Percentiles rank a stretch among this genome's conserved stretches.
Evolutionary conservation across 2,113 vertebrate genomes (phyloP).

Genomic region (Dipodomys merriami): DNA sequence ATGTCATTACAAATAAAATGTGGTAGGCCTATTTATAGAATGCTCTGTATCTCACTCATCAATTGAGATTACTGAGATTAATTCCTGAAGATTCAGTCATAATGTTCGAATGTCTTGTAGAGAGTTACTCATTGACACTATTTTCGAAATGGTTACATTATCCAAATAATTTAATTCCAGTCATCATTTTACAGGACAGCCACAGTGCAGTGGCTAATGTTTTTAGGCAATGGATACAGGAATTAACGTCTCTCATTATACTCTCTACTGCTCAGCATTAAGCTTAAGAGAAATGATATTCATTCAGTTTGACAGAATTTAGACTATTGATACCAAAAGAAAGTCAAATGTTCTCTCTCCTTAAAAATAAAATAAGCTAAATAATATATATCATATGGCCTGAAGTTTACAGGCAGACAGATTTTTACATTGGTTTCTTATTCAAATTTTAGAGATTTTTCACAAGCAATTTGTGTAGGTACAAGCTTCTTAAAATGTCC

Average conservation of each 20-base stretch:
- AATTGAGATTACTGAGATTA: not conserved
- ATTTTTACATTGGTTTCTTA: conserved; percentile 78
- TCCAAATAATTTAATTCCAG: conserved; percentile 1
- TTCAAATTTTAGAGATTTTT: conserved; percentile 85
- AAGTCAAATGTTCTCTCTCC: conserved; percentile 40
- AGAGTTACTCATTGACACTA: not conserved
- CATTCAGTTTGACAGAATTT: conserved; percentile 16
- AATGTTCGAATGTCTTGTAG: not conserved
- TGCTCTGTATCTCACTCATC: not conserved
- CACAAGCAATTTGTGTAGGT: conserved; percentile 84
- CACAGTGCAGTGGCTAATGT: not conserved
- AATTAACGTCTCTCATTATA: conserved; percentile 33
- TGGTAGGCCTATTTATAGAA: not conserved
- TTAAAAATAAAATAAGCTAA: conserved; percentile 52
- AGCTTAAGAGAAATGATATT: not conserved
- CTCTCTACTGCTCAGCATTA: not conserved
- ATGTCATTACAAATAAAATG: not conserved
- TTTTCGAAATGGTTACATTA: not conserved
- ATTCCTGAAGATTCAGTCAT: not conserved
- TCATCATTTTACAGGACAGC: not conserved
- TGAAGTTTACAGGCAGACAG: conserved; percentile 71
- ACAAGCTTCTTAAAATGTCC: conserved; percentile 88
- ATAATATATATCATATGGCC: conserved; percentile 55
- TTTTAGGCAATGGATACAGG: conserved; percentile 50
- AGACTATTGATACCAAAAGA: not conserved